These are phyloP conservation scores for Dipodomys stephensi DNA, from an alignment of 2,113 vertebrate genomes.

Conservation along the genomic window DNA sequence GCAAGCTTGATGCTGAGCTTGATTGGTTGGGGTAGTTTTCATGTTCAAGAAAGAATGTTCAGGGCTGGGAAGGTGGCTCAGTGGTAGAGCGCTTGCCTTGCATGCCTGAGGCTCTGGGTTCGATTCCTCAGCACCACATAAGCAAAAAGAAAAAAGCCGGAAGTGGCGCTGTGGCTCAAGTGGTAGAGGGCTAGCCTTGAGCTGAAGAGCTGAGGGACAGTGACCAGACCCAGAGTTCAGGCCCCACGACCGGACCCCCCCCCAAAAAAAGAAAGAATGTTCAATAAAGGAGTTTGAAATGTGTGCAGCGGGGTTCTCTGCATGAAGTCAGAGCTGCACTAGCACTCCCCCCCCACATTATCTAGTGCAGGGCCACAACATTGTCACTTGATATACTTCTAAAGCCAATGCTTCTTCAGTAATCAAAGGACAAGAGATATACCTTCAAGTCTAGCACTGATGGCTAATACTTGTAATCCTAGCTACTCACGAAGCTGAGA, in stretches of 20 bases:
- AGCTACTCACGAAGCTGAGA: no score
- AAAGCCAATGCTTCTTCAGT: slow-evolving; percentile 21
- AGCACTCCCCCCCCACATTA: not conserved
- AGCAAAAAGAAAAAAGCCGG: no score
- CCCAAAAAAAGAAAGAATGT: slow-evolving; percentile 23
- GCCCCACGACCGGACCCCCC: no score
- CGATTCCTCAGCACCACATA: no score
- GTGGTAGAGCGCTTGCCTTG: no score
- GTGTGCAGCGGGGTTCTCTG: not conserved
- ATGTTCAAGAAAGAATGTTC: slow-evolving; percentile 10
- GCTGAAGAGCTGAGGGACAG: no score
- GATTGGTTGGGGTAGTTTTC: not conserved
- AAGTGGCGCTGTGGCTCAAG: no score
- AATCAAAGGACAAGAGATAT: slow-evolving; percentile 38
- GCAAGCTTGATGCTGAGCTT: not conserved
- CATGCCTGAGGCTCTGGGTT: no score
- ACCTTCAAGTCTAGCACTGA: not conserved
- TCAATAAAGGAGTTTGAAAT: not conserved
- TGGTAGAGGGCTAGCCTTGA: no score
- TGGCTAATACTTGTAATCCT: no score
- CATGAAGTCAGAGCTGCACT: not conserved
- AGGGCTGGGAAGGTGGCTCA: not conserved
- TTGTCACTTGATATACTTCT: slow-evolving; percentile 1
- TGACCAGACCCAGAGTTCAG: no score
- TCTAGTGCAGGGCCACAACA: not conserved